Conservation (phyloP, 1,140 invertebrate genomes). For the Trichogramma pretiosum region DNA sequence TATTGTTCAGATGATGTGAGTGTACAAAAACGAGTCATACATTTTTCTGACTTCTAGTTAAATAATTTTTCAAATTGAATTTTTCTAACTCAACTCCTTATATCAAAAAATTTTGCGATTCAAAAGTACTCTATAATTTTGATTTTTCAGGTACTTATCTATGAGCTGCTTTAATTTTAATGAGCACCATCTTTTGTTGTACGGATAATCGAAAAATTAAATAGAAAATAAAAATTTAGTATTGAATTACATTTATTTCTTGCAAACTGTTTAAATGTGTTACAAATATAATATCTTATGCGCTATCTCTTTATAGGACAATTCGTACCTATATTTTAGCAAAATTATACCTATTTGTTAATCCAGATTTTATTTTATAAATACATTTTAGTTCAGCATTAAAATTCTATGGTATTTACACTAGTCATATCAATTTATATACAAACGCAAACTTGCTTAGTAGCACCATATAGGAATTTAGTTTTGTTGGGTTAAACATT, state of each 20-base stretch:
- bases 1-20: too few species aligned
- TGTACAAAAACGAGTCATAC: too few species aligned
- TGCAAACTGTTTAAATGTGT: conserved; percentile 32
- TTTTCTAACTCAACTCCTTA: too few species aligned
- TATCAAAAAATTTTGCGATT: too few species aligned
- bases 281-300: conserved; percentile 32
- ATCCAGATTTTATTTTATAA: conserved; percentile 11
- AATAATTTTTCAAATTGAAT: too few species aligned
- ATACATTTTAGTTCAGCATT: conserved; percentile 7
- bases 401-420: conserved; percentile 17
- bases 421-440: conserved; percentile 10
- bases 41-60: too few species aligned
- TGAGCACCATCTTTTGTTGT: conserved; percentile 43
- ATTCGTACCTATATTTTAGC: conserved; percentile 12
- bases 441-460: background rate
- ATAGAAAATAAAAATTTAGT: background rate
- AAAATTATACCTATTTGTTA: conserved; percentile 11
- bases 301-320: background rate
- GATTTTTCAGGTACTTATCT: conserved; percentile 41
- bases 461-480: conserved; percentile 12
- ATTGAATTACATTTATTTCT: conserved; percentile 22
- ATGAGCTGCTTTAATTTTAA: conserved; percentile 39
- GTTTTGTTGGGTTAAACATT: background rate
- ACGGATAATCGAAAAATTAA: conserved; percentile 21
- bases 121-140: too few species aligned